Conservation (phyloP, 2,888 invertebrate species). For the Anodontia alba region DNA sequence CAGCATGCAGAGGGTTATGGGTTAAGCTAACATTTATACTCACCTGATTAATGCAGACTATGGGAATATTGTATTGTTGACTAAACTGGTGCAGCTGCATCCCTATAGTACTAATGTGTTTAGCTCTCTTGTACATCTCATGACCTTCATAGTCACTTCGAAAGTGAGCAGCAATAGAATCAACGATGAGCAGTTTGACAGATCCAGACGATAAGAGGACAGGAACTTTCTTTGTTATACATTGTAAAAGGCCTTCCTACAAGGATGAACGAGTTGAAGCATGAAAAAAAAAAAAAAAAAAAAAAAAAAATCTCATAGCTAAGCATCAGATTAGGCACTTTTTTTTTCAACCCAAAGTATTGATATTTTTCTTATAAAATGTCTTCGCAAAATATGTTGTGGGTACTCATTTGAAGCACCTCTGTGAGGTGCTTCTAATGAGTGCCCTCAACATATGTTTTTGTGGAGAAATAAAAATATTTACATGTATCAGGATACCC, state of each 20-base stretch:
- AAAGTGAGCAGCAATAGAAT: conserved; percentile 91
- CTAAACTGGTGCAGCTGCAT: conserved; percentile 87
- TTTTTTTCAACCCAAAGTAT: too few species aligned
- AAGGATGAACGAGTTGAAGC: too few species aligned
- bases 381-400: too few species aligned
- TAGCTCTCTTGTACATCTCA: conserved; percentile 83
- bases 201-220: conserved; percentile 86
- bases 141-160: conserved; percentile 86
- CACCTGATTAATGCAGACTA: conserved; percentile 91
- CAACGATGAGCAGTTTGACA: conserved; percentile 89
- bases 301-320: too few species aligned
- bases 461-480: neutral
- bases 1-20: too few species aligned
- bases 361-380: too few species aligned
- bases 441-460: too few species aligned
- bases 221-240: conserved; percentile 87
- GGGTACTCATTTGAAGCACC: too few species aligned
- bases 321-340: neutral
- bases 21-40: too few species aligned
- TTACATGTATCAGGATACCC: neutral
- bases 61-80: conserved; percentile 86
- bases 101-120: conserved; percentile 85
- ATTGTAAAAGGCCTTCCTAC: conserved; percentile 78
- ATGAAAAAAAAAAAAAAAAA: too few species aligned
- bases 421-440: too few species aligned